Evolutionary conservation across 2,113 vertebrate species (phyloP), one percentile per base, ranked within the genome.

Genomic region (Spilogale gracilis): DNA sequence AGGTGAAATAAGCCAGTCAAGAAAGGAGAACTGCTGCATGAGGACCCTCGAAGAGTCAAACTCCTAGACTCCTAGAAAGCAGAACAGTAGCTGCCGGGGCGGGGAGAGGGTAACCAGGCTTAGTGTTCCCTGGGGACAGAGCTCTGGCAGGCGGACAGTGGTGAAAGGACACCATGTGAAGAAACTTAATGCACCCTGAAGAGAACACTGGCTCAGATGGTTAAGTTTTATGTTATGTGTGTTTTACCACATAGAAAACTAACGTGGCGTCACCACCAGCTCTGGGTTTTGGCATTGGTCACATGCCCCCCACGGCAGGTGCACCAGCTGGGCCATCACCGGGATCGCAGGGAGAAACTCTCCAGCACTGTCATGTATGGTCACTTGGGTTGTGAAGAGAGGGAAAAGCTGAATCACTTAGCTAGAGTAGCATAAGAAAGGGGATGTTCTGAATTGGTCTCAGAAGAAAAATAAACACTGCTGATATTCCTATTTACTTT

Each of bases 281-380:
- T 18, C 79, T 43, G 25, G 76, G 74, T 13, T 32, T 13, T 3
- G 60, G 3, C 0, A 11, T 43, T 43, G 6, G 11, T 16, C n/a
- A 7, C 0, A 32, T 58, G n/a, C 2, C 18, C 25, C 54, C 65
- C 8, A 60, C 30, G 2, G 1, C 9, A 3, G 38, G 54, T 18
- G 20, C 25, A 61, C 17, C 3, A 6, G 0, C 2, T 20, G 65
- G n/a, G 32, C 3, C 11, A 18, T 7, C 63, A 32, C 43, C 38
- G 0, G 7, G 48, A 9, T 20, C 3, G 5, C 0, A 8, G 30
- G 27, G 69, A 16, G 25, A 14, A 38, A 23, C 11, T 3, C 16
- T 45, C 54, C 30, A 9, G 25, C 12, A 5, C 25, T 1, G 27
- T 23, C 12, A 8, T 4, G 4, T 0, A 25, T 2, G 16, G 65